phyloP scores from a whole-genome alignment of 2,113 vertebrate genomes.

The Lepus americanus region DNA sequence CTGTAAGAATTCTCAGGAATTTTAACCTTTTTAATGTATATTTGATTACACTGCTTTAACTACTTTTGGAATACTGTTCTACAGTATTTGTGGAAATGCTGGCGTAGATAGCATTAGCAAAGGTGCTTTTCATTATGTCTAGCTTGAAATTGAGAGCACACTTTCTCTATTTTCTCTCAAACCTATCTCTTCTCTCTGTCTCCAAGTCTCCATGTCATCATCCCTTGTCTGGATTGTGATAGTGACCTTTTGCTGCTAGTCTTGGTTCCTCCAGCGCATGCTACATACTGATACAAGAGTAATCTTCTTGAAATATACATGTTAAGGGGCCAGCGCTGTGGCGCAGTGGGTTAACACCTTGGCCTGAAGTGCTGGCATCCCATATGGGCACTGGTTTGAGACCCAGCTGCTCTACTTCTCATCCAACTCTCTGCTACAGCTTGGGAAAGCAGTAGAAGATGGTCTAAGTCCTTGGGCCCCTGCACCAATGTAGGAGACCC shows the following conservation, averaged over 20 bases:
- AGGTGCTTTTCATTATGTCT: background rate
- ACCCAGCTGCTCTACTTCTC: no score
- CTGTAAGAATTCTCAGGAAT: background rate
- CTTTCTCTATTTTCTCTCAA: background rate
- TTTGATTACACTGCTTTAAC: slow-evolving; percentile 47
- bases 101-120: background rate
- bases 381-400: no score
- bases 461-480: no score
- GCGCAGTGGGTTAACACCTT: no score
- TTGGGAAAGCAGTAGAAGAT: no score
- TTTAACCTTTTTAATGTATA: slow-evolving; percentile 9
- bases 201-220: background rate
- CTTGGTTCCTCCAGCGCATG: background rate
- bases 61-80: background rate
- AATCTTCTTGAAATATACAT: background rate
- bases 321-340: background rate
- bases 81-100: background rate
- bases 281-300: background rate
- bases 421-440: no score
- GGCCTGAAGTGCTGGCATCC: no score
- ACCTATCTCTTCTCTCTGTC: background rate
- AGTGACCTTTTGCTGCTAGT: background rate
- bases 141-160: background rate
- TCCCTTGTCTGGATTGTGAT: background rate
- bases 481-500: no score